Evolutionary conservation across 2,797 vertebrate genomes (phyloP).

Genomic region (Acanthurus leucopareius): DNA sequence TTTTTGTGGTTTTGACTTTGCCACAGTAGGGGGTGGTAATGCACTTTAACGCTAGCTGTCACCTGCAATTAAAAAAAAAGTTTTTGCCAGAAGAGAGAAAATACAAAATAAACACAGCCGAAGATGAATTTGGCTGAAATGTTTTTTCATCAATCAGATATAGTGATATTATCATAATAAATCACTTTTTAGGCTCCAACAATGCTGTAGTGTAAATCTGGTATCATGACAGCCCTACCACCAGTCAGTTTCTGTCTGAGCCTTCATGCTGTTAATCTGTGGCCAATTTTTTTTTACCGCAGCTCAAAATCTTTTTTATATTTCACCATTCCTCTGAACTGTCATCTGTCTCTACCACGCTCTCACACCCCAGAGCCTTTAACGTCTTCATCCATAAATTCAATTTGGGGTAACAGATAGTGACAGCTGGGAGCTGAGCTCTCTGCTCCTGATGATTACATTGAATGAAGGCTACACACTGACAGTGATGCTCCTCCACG

Average conservation of each 20-base stretch:
- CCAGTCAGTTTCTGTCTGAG: constrained; percentile 1
- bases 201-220: too few relatives aligned
- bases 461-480: not conserved
- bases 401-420: constrained; percentile 55
- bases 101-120: too few relatives aligned
- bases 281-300: constrained; percentile 4
- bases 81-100: too few relatives aligned
- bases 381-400: constrained; percentile 59
- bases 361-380: constrained; percentile 33
- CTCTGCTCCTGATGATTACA: constrained; percentile 40
- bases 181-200: too few relatives aligned
- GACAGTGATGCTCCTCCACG: constrained; percentile 10
- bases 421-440: constrained; percentile 44
- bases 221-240: not conserved
- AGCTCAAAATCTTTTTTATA: too few relatives aligned
- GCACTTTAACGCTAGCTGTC: too few relatives aligned
- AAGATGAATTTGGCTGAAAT: too few relatives aligned
- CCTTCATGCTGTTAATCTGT: constrained; percentile 11
- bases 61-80: too few relatives aligned
- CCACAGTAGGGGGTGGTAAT: too few relatives aligned
- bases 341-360: not conserved
- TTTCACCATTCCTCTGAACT: not conserved
- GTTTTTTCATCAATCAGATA: too few relatives aligned
- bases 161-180: too few relatives aligned
- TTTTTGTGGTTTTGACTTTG: too few relatives aligned